A percentile compares a stretch with the other conserved stretches of the same genome.
phyloP scores from a whole-genome alignment of 2,797 vertebrate species.

The Arnoldichthys spilopterus region DNA sequence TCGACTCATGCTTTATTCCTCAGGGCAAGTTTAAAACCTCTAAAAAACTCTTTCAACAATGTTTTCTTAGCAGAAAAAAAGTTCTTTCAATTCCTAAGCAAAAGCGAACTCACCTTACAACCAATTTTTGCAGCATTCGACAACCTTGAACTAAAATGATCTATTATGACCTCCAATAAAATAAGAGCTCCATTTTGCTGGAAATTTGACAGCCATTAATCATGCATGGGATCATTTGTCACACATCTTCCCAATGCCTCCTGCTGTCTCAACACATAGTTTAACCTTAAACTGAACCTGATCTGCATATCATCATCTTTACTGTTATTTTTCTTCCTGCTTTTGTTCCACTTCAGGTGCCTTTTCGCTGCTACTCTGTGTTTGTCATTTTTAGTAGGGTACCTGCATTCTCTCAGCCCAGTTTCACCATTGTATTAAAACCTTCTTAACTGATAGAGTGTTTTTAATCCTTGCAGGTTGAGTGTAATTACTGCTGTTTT shows the following conservation, averaged over 20 bases:
- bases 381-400: background rate
- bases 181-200: slow-evolving; percentile 5
- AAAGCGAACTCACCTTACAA: background rate
- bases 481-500: background rate
- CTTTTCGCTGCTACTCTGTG: background rate
- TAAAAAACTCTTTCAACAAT: background rate
- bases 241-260: slow-evolving; percentile 9
- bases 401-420: background rate
- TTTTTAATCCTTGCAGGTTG: background rate
- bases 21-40: background rate
- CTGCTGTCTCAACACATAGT: slow-evolving; percentile 14
- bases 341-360: background rate
- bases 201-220: slow-evolving; percentile 20
- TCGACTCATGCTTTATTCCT: slow-evolving; percentile 1
- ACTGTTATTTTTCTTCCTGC: background rate
- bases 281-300: slow-evolving; percentile 9
- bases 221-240: slow-evolving; percentile 8
- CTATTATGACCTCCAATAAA: slow-evolving; percentile 18
- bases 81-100: background rate
- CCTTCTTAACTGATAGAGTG: background rate
- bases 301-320: slow-evolving; percentile 2
- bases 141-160: slow-evolving; percentile 18
- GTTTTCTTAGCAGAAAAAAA: slow-evolving; percentile 1
- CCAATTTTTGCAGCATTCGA: background rate
- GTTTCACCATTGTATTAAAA: background rate